These are phyloP conservation scores for Actinia equina DNA, from an alignment of 64 coral and sea anemone genomes.

Conservation along the genomic window DNA sequence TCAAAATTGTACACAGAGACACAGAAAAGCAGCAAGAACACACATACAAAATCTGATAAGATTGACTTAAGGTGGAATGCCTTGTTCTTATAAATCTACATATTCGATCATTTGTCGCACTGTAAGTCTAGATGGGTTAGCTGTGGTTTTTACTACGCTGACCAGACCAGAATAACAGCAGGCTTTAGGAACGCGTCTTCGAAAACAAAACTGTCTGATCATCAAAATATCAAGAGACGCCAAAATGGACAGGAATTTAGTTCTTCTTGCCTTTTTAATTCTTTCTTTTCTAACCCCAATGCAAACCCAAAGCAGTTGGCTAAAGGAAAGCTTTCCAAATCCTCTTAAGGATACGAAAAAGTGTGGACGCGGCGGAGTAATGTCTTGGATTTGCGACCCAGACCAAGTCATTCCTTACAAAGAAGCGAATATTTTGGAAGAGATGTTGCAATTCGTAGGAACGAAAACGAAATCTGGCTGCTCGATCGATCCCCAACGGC, in stretches of 20 bases:
- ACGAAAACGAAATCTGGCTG: conserved; percentile 73
- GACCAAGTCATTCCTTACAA: conserved; percentile 56
- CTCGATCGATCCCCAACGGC: not conserved
- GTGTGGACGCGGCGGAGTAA: conserved; percentile 67
- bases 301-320: conserved; percentile 28
- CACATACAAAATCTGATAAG: too few species aligned
- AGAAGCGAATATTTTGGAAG: conserved; percentile 71
- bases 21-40: too few species aligned
- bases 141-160: not conserved
- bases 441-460: conserved; percentile 33
- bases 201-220: not conserved
- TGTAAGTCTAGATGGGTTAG: not conserved
- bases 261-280: not conserved
- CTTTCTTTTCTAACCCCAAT: not conserved
- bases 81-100: too few species aligned
- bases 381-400: conserved; percentile 88
- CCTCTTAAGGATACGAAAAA: conserved; percentile 55
- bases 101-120: too few species aligned
- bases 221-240: not conserved
- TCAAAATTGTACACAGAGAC: too few species aligned
- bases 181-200: too few species aligned
- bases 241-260: not conserved
- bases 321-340: conserved; percentile 76
- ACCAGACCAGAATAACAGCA: too few species aligned
- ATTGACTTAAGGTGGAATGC: too few species aligned